These are phyloP conservation scores for Physella acuta DNA, from an alignment of 1,140 invertebrate genomes.

Conservation along the genomic window DNA sequence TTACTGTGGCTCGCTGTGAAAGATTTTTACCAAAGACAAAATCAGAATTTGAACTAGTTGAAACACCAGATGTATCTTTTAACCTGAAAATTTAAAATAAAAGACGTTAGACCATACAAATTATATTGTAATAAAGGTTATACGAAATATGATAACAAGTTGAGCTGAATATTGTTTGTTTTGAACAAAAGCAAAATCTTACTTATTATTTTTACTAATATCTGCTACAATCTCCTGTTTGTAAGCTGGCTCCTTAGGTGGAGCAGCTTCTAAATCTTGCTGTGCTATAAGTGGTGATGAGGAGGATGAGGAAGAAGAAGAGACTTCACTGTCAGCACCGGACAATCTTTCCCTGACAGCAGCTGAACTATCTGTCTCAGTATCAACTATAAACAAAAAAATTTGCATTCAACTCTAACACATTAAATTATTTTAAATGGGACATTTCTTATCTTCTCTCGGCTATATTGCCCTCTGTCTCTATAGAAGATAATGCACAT, in stretches of 20 bases:
- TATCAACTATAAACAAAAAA: no score
- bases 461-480: not conserved
- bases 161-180: no score
- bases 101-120: not conserved
- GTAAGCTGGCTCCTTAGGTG: constrained; percentile 17
- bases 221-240: constrained; percentile 28
- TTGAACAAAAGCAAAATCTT: constrained; percentile 7
- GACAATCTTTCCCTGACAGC: constrained; percentile 11
- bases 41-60: constrained; percentile 41
- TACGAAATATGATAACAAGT: no score
- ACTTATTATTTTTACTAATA: constrained; percentile 35
- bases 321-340: constrained; percentile 22
- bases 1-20: constrained; percentile 75
- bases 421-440: no score
- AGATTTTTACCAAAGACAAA: constrained; percentile 92
- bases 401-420: no score
- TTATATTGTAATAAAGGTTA: no score
- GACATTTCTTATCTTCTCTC: no score
- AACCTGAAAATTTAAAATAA: constrained; percentile 20
- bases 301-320: constrained; percentile 12
- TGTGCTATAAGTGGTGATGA: not conserved
- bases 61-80: constrained; percentile 33
- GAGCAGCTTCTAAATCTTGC: constrained; percentile 9
- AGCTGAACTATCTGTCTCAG: not conserved
- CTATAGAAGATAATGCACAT: not conserved